Percentiles rank a stretch among this genome's conserved stretches.
Evolutionary conservation across 2,888 invertebrate species (phyloP).

Genomic region (Ectemnius cavifrons): DNA sequence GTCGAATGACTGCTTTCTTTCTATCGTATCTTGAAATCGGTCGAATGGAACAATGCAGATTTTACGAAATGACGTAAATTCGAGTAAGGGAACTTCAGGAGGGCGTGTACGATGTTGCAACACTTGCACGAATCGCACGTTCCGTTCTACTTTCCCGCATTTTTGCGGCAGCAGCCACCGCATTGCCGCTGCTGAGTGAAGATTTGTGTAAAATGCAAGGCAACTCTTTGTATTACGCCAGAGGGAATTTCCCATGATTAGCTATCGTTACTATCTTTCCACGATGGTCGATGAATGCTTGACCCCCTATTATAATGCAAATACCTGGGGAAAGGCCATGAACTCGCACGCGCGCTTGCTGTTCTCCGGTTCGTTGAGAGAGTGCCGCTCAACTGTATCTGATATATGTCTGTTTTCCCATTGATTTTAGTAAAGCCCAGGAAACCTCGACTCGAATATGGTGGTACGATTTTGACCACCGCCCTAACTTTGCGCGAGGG

Average conservation of each 20-base stretch:
- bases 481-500: conserved; percentile 72
- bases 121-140: conserved; percentile 30
- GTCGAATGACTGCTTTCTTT: conserved; percentile 10
- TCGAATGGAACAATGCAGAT: conserved; percentile 23
- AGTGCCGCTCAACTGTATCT: too few relatives aligned
- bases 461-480: conserved; percentile 81
- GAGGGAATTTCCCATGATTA: too few relatives aligned
- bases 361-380: too few relatives aligned
- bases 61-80: conserved; percentile 27
- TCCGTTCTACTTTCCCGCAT: conserved; percentile 55
- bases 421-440: conserved; percentile 84
- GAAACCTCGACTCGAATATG: conserved; percentile 88
- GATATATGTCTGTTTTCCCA: not conserved
- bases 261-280: too few relatives aligned
- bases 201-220: too few relatives aligned
- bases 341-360: too few relatives aligned
- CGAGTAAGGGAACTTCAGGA: conserved; percentile 15
- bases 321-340: too few relatives aligned
- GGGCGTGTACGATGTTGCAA: conserved; percentile 33
- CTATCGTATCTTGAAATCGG: conserved; percentile 33
- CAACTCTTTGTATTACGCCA: not conserved
- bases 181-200: too few relatives aligned
- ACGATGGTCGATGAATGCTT: too few relatives aligned
- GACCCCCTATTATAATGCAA: too few relatives aligned
- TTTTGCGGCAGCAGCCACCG: conserved; percentile 36